Base-by-base conservation (phyloP, 2,113 vertebrate genomes). In the Nestor notabilis region DNA sequence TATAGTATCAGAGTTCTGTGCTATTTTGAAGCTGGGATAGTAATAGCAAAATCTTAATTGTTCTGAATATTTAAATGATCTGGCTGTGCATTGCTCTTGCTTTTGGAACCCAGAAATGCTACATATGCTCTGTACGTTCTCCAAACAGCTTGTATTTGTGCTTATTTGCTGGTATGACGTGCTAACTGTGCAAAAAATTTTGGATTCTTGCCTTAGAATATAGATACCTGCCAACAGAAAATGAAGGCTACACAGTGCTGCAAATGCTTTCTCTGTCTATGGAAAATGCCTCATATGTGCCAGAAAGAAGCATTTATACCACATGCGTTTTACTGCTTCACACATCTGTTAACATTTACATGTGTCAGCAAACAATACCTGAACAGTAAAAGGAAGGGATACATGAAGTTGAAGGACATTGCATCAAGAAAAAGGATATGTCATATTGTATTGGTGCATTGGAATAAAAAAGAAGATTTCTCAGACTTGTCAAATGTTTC, bases 301-400 rank as follows among this genome's bases (percentile, higher is more conserved):
- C 94, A 97, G 91, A 96, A 93, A 96, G 91, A 96, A 92, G 93
- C 95, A 63, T 94, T 97, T 96, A 33, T 92, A 94, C 87, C 91
- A 89, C 93, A 87, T 89, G 87, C 50, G 93, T 96, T 95, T 94
- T 95, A 95, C 89, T 89, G 87, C 72, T 89, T 92, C 78, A 94
- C 91, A 95, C 96, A 97, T 97, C 96, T 97, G 97, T 80, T 97
- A 97, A 74, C 96, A 66, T 95, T 97, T 97, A 94, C 83, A 83
- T 80, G 56, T 95, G 94, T 97, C 94, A 96, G 83, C 95, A 94
- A 95, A 97, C 96, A 97, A 95, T 95, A 97, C 94, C 93, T 95
- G 93, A 95, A 91, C 78, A 83, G 89, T 95, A 85, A 85, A 95
- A 77, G 69, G 70, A 92, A 91, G 66, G 89, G 87, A 93, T 91